Base-by-base conservation (phyloP, 2,797 vertebrate species). In the Sebastes itinus region DNA sequence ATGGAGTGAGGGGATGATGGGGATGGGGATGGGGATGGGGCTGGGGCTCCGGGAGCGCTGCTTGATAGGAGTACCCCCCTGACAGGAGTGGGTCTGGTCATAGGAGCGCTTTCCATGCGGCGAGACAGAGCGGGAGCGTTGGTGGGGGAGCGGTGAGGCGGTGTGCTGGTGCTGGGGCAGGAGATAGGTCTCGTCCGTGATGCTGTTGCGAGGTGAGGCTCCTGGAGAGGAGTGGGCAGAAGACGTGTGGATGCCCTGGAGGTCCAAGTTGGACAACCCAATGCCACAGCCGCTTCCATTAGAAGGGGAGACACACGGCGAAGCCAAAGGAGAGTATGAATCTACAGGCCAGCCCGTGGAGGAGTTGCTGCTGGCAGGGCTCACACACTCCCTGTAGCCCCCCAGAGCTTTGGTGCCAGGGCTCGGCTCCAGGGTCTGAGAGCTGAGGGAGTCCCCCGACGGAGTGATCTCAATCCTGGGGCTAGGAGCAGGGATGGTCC, bases 381-480 rank as follows among this genome's bases (percentile, higher is more conserved):
- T 99, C 92, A 98, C 95, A 89, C 97, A 99, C 92, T 97, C 97
- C 93, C 98, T 96, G 94, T 98, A 98, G 91, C 93, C 96, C 94
- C 90, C 93, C 84, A 72, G 81, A 38, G 80, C 87, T 86, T 93
- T 97, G 88, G 96, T 93, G 81, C 95, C 89, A 27, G 95, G 96
- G 90, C 92, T 95, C 75, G 93, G 87, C 67, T 96, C 93, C 84
- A 93, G 90, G 20, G 93, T 95, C 79, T 96, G 96, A 82, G 97
- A 97, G 84, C 93, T 96, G 87, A 96, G 92, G 78, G 97, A 94
- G 94, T 98, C 97, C 77, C 96, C 97, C 35, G 97, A 97, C 22
- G 96, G 97, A 88, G 98, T 99, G 94, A 99, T 99, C 96, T 99
- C 97, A 91, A 99, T 99, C 93, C 97, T 96, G 86, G 98, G 98